phyloP scores from a whole-genome alignment of 1,140 invertebrate species.

The Tetragnatha versicolor region DNA sequence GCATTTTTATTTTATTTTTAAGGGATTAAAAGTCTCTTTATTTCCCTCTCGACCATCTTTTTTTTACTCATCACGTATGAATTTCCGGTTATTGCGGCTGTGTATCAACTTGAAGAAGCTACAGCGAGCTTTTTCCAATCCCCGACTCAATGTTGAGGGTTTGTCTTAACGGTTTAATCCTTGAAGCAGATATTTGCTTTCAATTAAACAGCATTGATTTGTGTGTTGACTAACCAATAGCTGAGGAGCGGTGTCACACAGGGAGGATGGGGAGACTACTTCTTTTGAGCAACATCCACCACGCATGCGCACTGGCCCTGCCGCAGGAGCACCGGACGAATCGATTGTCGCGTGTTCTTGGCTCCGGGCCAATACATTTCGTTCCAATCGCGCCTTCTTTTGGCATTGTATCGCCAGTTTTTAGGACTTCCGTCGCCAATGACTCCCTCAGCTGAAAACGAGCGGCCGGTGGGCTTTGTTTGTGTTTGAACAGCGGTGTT shows the following conservation, averaged over 20 bases:
- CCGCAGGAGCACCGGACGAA: conserved; percentile 50
- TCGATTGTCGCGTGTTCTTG: conserved; percentile 54
- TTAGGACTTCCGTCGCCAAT: neutral
- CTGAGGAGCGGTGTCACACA: neutral
- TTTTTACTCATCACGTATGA: too few species aligned
- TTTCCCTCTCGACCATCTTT: too few species aligned
- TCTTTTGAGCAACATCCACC: conserved; percentile 26
- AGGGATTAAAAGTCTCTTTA: too few species aligned
- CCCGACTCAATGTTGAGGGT: too few species aligned
- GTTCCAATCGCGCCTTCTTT: neutral
- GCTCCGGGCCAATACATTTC: conserved; percentile 43
- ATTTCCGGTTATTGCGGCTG: too few species aligned
- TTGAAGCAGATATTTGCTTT: conserved; percentile 16
- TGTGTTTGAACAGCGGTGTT: too few species aligned
- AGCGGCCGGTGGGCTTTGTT: too few species aligned
- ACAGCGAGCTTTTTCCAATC: too few species aligned
- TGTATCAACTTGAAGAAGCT: too few species aligned
- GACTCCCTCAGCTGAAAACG: too few species aligned
- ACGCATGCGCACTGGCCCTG: conserved; percentile 27
- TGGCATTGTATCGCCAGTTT: conserved; percentile 13
- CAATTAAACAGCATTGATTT: conserved; percentile 11
- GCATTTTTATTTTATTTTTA: too few species aligned
- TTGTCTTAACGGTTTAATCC: too few species aligned
- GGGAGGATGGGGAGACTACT: conserved; percentile 6
- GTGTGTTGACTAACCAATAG: conserved; percentile 6